Percentiles rank a stretch among this genome's conserved stretches.
Evolutionary conservation across 2,113 vertebrate genomes (phyloP).

Genomic region (Microtus richardsoni): DNA sequence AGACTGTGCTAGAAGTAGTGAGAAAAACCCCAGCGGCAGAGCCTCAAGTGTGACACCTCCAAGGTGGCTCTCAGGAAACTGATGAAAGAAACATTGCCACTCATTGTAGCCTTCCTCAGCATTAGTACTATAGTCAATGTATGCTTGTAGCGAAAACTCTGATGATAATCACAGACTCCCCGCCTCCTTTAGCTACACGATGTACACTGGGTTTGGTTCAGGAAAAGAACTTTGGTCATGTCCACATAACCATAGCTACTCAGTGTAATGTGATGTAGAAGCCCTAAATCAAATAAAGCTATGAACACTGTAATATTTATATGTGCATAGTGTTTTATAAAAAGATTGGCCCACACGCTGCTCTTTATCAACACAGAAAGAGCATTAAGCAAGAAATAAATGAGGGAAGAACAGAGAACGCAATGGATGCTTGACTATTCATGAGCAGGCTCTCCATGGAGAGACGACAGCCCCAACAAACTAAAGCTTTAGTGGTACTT

Average conservation of each 20-base stretch:
- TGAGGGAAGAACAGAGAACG: slow-evolving; percentile 94
- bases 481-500: slow-evolving; percentile 90
- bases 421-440: slow-evolving; percentile 94
- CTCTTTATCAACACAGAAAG: slow-evolving; percentile 95
- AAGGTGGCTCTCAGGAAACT: slow-evolving; percentile 61
- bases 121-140: slow-evolving; percentile 82
- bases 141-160: slow-evolving; percentile 95
- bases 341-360: slow-evolving; percentile 97
- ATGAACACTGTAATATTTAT: slow-evolving; percentile 99
- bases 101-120: slow-evolving; percentile 75
- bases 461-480: slow-evolving; percentile 90
- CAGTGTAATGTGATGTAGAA: slow-evolving; percentile 94
- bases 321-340: slow-evolving; percentile 99
- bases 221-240: slow-evolving; percentile 94
- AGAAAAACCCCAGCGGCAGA: slow-evolving; percentile 65
- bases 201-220: slow-evolving; percentile 95
- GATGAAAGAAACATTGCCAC: slow-evolving; percentile 43
- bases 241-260: slow-evolving; percentile 94
- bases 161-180: slow-evolving; percentile 97
- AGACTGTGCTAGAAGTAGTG: slow-evolving; percentile 27
- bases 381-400: slow-evolving; percentile 94
- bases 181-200: slow-evolving; percentile 94
- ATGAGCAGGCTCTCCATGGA: slow-evolving; percentile 95
- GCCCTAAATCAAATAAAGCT: slow-evolving; percentile 98
- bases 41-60: slow-evolving; percentile 50